Evolutionary conservation across 2,888 invertebrate genomes (phyloP).

Genomic region (Diloba caeruleocephala): DNA sequence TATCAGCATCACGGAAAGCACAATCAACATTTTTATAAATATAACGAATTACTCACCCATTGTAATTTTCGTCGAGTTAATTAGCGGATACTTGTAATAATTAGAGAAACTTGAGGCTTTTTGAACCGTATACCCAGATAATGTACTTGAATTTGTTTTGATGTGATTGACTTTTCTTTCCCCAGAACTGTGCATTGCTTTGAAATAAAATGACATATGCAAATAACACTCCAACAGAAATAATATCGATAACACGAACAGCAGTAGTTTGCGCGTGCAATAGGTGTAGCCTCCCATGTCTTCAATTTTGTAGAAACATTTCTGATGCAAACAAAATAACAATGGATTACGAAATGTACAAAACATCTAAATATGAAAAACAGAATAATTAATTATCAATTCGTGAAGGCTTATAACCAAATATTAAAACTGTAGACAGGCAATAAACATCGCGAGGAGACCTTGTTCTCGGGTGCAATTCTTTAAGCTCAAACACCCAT

Average conservation of each 20-base stretch:
- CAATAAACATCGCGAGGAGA: no score
- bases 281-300: conserved; percentile 5
- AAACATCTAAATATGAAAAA: no score
- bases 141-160: background rate
- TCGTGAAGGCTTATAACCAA: no score
- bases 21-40: no score
- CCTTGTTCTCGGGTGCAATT: no score
- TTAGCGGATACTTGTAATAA: conserved; percentile 8
- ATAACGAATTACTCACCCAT: conserved; percentile 28
- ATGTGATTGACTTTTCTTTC: background rate
- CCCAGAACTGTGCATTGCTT: background rate
- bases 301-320: background rate
- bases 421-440: no score
- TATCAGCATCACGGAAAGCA: no score
- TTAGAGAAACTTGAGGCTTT: no score
- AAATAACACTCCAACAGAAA: conserved; percentile 16
- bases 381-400: no score
- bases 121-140: no score
- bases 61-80: conserved; percentile 3
- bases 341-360: background rate
- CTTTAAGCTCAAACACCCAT: no score
- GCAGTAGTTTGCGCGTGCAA: background rate
- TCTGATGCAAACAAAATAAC: background rate
- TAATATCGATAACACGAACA: conserved; percentile 3
- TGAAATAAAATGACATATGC: background rate